Evolutionary conservation across 2,113 vertebrate species (phyloP).

Genomic region (Cryptotis parvus): DNA sequence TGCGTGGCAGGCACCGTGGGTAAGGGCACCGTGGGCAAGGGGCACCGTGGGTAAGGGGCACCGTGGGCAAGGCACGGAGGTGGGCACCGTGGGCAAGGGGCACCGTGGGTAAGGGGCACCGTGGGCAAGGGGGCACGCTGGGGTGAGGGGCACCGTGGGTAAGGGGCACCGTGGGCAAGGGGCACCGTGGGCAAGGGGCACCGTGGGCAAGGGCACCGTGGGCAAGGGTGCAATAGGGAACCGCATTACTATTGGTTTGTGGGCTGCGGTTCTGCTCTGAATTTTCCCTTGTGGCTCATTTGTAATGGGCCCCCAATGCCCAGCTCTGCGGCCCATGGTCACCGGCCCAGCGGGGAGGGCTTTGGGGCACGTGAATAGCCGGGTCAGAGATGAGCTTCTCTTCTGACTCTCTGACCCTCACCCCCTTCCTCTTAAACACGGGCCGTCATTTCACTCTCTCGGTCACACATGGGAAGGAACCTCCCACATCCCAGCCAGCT

Average conservation of each 20-base stretch:
- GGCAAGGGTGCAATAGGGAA: too few relatives aligned
- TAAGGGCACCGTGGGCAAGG: conserved; percentile 89
- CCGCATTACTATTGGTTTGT: not conserved
- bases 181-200: conserved; percentile 91
- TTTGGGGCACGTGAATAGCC: not conserved
- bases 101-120: conserved; percentile 90
- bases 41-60: conserved; percentile 91
- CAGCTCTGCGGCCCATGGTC: not conserved
- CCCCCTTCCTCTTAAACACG: not conserved
- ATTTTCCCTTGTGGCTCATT: not conserved
- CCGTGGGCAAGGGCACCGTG: too few relatives aligned
- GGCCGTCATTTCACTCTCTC: not conserved
- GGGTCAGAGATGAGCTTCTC: not conserved
- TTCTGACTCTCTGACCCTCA: not conserved
- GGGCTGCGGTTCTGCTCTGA: too few relatives aligned
- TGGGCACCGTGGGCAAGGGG: conserved; percentile 94
- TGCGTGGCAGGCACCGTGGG: conserved; percentile 82
- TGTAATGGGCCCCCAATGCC: not conserved
- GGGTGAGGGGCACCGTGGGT: too few relatives aligned
- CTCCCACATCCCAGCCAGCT: too few relatives aligned
- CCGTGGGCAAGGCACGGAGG: too few relatives aligned
- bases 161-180: conserved; percentile 87
- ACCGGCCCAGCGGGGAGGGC: too few relatives aligned
- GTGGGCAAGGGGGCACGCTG: too few relatives aligned
- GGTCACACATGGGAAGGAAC: too few relatives aligned